These are phyloP conservation scores for Sigmodon hispidus DNA, from an alignment of 2,113 vertebrate genomes.

Conservation along the genomic window DNA sequence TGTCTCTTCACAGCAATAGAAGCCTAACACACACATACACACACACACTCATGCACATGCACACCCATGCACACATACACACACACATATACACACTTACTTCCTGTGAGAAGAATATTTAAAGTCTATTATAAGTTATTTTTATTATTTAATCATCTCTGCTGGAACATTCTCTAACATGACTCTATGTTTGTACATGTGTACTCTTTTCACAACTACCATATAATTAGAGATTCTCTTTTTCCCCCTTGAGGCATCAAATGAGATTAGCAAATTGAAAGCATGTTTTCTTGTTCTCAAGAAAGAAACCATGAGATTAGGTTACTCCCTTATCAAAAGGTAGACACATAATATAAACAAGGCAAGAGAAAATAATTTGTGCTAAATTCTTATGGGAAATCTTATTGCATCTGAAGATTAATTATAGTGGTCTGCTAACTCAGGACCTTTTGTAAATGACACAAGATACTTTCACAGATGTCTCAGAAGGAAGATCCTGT, in stretches of 20 bases:
- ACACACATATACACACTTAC: background rate
- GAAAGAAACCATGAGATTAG: background rate
- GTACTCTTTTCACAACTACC: background rate
- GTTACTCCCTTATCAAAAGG: background rate
- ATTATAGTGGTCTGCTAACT: background rate
- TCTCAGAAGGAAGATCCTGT: background rate
- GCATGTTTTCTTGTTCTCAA: background rate
- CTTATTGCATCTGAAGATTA: background rate
- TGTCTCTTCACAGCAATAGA: background rate
- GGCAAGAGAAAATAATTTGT: background rate
- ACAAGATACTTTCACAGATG: background rate
- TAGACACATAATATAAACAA: background rate
- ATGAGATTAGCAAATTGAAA: background rate
- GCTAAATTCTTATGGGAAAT: conserved; percentile 11
- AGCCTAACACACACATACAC: too few species aligned
- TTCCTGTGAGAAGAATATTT: background rate
- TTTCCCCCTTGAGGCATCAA: background rate
- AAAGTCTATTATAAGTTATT: background rate
- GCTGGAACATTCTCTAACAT: background rate
- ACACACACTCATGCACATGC: too few species aligned
- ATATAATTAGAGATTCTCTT: conserved; percentile 9
- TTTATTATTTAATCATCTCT: background rate
- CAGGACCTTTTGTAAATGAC: conserved; percentile 13
- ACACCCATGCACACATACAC: too few species aligned
- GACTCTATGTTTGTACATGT: background rate